These are phyloP conservation scores for Takifugu flavidus DNA, from an alignment of 2,113 vertebrate species.

Conservation along the genomic window DNA sequence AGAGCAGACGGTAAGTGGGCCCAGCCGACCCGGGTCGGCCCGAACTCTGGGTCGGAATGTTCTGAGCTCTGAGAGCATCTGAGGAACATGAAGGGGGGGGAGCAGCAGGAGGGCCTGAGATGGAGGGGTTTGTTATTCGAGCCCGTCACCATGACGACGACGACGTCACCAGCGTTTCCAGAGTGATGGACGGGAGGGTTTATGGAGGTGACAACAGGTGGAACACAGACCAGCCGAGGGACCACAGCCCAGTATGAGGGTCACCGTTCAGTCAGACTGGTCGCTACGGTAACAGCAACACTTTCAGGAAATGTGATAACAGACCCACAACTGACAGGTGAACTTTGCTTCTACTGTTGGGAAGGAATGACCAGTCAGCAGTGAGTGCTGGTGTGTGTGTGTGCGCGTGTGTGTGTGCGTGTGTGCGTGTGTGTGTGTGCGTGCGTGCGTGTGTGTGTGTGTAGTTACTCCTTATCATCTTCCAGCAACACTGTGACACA, in stretches of 20 bases:
- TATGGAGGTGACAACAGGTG: too few species aligned
- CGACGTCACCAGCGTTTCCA: too few species aligned
- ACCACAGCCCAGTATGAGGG: too few species aligned
- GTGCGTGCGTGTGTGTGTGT: too few species aligned
- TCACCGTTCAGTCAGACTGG: too few species aligned
- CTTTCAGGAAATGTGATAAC: too few species aligned
- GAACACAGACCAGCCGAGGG: too few species aligned
- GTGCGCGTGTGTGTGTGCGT: background rate
- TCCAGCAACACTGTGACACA: constrained; percentile 74
- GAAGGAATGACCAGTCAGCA: background rate
- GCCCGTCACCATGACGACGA: too few species aligned
- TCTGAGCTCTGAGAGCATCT: background rate
- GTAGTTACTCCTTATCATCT: constrained; percentile 54
- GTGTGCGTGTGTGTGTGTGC: too few species aligned
- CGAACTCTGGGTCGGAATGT: constrained; percentile 31
- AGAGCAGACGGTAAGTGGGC: background rate
- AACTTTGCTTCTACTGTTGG: background rate
- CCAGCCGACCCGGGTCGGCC: constrained; percentile 1
- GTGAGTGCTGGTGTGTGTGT: background rate
- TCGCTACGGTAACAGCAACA: too few species aligned
- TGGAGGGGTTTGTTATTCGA: background rate
- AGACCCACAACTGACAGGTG: too few species aligned
- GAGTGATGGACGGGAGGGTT: too few species aligned
- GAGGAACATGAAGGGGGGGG: background rate
- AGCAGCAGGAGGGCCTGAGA: background rate